Conservation (phyloP, 1,140 invertebrate species). For the Tachypleus tridentatus region DNA sequence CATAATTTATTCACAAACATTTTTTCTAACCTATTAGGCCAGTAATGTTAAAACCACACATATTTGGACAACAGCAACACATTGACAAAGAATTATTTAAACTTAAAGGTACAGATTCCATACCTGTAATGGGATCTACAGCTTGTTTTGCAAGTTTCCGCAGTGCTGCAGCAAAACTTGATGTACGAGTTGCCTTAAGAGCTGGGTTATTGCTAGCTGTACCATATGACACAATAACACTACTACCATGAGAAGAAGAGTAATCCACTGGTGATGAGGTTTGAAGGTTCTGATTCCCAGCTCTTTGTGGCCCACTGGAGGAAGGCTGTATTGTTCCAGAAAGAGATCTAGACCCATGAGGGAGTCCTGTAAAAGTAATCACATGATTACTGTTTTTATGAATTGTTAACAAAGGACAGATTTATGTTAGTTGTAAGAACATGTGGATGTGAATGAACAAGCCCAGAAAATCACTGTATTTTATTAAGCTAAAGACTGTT, state of each 20-base stretch:
- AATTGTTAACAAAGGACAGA: too few species aligned
- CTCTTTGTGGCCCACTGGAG: constrained; percentile 9
- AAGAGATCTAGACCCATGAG: constrained; percentile 31
- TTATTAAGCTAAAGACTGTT: too few species aligned
- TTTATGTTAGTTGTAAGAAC: too few species aligned
- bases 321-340: constrained; percentile 29
- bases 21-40: too few species aligned
- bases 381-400: too few species aligned
- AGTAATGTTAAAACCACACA: too few species aligned
- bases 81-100: too few species aligned
- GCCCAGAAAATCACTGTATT: too few species aligned
- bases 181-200: constrained; percentile 25
- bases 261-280: constrained; percentile 12
- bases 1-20: too few species aligned
- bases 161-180: constrained; percentile 60
- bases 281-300: constrained; percentile 6
- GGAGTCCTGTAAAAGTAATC: constrained; percentile 32
- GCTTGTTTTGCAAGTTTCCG: constrained; percentile 67
- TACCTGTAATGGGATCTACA: constrained; percentile 33
- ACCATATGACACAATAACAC: constrained; percentile 7
- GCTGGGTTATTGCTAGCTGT: constrained; percentile 11
- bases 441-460: too few species aligned
- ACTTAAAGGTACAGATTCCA: too few species aligned
- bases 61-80: too few species aligned
- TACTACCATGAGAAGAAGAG: constrained; percentile 1